Evolutionary conservation across 1,140 invertebrate species (phyloP), one percentile per base, ranked within the genome.

Genomic region (Dolichoris vasculosae): DNA sequence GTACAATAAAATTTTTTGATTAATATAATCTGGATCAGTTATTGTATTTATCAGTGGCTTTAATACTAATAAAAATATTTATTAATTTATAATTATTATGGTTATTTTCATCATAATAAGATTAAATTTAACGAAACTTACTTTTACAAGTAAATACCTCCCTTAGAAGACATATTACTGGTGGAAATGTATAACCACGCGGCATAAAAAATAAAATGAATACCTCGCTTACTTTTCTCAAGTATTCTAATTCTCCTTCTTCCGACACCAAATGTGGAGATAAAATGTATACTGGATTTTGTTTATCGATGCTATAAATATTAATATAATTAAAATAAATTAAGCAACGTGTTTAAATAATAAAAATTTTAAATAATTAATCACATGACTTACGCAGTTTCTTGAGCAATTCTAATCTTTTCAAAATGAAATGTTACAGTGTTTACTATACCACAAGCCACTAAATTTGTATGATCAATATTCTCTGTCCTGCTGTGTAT

Each of bases 11-110:
- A 98, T 95, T 91, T 97, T 97, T 90, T 96, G 96, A 92, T 98
- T 98, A 84, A 98, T 97, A 90, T 97, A 98, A 93, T 98, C 97
- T 30, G 97, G 97, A 92, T 98, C 97, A 40, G 97, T 98, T 40
- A 98, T 92, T 89, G 96, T 93, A 90, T 98, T 96, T 89, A 98
- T 96, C 48, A 96, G 95, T 84, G 97, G 97, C 91, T 96, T 96
- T 64, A 98, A 92, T 89, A 98, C 97, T 98, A 90, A 78, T 90
- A 88, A 81, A 77, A 51, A 78, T 80, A 82, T 63, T 81, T 30
- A 55, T 67, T 63, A 64, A 79, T 79, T 73, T 51, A n/a, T 55
- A 78, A 59, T 35, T 77, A 40, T 78, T 43, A 82, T 35, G 2
- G 35, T 51, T 69, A 30, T 78, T 35, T 63, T 63, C 55, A 51